Evolutionary conservation across 2,797 vertebrate species (phyloP), one percentile per base, ranked within the genome.

Genomic region (Falco naumanni): DNA sequence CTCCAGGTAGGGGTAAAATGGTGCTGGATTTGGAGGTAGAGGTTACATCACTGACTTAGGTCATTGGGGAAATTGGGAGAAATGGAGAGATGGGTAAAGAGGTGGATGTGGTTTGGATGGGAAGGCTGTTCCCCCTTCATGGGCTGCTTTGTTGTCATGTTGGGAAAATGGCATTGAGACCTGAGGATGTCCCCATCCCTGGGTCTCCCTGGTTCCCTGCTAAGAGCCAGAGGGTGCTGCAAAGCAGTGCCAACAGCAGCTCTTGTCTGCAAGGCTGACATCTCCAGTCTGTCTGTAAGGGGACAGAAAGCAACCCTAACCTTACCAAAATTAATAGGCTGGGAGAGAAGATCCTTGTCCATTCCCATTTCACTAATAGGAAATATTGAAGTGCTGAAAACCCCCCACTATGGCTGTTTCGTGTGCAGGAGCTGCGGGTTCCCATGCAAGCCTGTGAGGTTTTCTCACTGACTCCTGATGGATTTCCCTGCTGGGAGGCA

Each of bases 391-490:
- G n/a, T 45, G 39, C 45, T 87, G 65, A 75, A 45, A 11, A 11
- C 0, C 6, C 34, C 13, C 53, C 4, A 1, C 25, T 48, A 1
- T 18, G 7, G 61, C 22, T 33, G 60, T 16, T 54, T 31, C 14
- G 2, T 61, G 70, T 19, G 34, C 18, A 50, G 51, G 37, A 26
- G 18, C n/a, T 31, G 10, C 0, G 0, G 21, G 14, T 51, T 86
- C 64, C 43, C 37, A 3, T 8, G 31, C 37, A 19, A 54, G n/a
- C 33, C 37, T 6, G 9, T 6, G 59, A 57, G 60, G 13, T 66
- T 66, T 87, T 54, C 65, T 65, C 0, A 0, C 34, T 33, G 60
- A 34, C 8, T 53, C 53, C 41, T 83, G 72, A 43, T 13, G 53
- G 65, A 33, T 71, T 92, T 72, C 72, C 41, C 60, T 72, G 60